phyloP scores from a whole-genome alignment of 2,113 vertebrate species.

The Pardalotus punctatus region DNA sequence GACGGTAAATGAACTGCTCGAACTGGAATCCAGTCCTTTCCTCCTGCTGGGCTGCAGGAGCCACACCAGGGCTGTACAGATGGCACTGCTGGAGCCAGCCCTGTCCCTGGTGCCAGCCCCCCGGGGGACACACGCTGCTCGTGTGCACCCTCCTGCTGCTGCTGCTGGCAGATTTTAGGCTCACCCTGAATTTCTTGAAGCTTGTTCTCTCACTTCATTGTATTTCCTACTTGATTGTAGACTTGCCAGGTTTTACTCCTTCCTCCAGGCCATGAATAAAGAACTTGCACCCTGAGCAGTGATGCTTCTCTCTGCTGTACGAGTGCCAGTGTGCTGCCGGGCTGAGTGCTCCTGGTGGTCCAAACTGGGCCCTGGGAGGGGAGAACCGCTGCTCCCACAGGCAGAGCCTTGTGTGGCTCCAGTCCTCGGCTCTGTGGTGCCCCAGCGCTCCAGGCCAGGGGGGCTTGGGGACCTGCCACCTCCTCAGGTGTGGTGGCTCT shows the following conservation, averaged over 20 bases:
- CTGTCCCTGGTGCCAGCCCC: rapidly evolving
- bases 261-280: slow-evolving; percentile 30
- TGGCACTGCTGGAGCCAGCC: neutral
- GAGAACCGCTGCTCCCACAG: neutral
- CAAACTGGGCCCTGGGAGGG: neutral
- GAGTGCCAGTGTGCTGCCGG: neutral
- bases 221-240: neutral
- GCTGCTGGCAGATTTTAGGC: neutral
- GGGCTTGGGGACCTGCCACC: neutral
- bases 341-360: neutral
- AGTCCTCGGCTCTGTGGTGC: no score
- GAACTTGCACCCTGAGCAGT: neutral
- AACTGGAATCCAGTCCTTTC: neutral
- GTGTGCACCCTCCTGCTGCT: neutral
- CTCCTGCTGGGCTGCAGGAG: neutral
- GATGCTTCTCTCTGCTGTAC: neutral
- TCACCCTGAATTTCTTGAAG: neutral
- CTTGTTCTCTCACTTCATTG: neutral
- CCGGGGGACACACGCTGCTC: rapidly evolving
- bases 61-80: neutral
- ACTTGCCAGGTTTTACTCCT: neutral
- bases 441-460: neutral
- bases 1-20: neutral
- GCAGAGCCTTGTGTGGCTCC: neutral
- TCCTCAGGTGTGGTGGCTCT: neutral